phyloP scores from a whole-genome alignment of 1,140 invertebrate genomes.

The Dendroctonus ponderosae region DNA sequence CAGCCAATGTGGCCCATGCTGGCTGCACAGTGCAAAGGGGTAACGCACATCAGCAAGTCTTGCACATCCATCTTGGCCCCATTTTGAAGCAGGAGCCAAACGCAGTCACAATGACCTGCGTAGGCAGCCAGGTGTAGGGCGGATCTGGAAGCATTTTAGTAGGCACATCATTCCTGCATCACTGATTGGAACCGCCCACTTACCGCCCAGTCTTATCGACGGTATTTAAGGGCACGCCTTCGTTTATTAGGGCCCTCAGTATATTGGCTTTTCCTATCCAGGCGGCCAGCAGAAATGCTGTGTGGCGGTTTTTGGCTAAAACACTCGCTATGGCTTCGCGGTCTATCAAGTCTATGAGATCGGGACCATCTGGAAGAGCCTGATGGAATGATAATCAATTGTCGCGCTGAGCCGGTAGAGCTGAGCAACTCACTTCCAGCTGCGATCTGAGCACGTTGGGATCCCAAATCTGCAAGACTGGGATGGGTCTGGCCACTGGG shows the following conservation, averaged over 20 bases:
- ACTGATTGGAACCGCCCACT: background rate
- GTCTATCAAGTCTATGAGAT: constrained; percentile 53
- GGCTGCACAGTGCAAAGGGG: constrained; percentile 75
- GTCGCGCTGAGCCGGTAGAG: background rate
- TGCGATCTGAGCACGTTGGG: constrained; percentile 51
- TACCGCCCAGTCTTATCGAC: constrained; percentile 56
- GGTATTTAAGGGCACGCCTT: constrained; percentile 50
- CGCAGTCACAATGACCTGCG: constrained; percentile 63
- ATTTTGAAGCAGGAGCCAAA: constrained; percentile 62
- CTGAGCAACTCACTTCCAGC: constrained; percentile 42
- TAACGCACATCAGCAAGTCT: constrained; percentile 65
- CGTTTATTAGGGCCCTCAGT: constrained; percentile 50
- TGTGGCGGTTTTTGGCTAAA: constrained; percentile 39
- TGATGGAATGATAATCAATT: constrained; percentile 5
- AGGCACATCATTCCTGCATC: too few species aligned
- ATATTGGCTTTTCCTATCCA: constrained; percentile 55
- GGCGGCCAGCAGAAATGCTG: constrained; percentile 52
- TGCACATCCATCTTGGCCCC: constrained; percentile 68
- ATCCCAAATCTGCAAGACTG: constrained; percentile 57
- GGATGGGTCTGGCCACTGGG: constrained; percentile 50
- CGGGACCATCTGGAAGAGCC: constrained; percentile 53
- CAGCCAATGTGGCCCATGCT: constrained; percentile 60
- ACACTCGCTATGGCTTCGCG: constrained; percentile 45
- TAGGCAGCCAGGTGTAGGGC: constrained; percentile 76
- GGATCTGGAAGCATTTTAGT: constrained; percentile 54